These are phyloP conservation scores for Arctopsyche grandis DNA, from an alignment of 1,140 invertebrate species.

Conservation along the genomic window DNA sequence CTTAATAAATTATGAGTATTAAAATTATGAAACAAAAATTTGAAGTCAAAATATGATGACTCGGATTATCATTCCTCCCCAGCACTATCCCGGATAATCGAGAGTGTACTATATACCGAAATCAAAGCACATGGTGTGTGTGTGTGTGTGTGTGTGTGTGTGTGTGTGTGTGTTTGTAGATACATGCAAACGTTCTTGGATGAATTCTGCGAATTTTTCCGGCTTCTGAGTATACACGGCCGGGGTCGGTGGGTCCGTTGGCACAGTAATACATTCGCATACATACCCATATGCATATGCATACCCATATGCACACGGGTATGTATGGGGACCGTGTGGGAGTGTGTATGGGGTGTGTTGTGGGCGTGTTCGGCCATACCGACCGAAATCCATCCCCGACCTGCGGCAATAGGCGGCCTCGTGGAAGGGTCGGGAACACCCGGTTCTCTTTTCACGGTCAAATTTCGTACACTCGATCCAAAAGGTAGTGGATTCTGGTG, in stretches of 20 bases:
- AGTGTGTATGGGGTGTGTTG: background rate
- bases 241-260: background rate
- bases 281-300: background rate
- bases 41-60: too few relatives aligned
- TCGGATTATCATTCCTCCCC: too few relatives aligned
- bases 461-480: background rate
- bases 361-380: background rate
- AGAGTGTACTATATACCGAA: too few relatives aligned
- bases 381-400: slow-evolving; percentile 4
- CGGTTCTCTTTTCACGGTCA: slow-evolving; percentile 14
- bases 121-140: too few relatives aligned
- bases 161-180: too few relatives aligned
- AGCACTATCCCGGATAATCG: too few relatives aligned
- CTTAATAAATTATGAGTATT: too few relatives aligned
- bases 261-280: background rate
- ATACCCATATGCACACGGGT: background rate
- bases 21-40: too few relatives aligned
- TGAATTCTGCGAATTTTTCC: slow-evolving; percentile 1
- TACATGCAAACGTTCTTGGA: too few relatives aligned
- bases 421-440: background rate
- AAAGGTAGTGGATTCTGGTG: background rate
- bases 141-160: too few relatives aligned
- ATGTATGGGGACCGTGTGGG: background rate
- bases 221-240: background rate
- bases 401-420: slow-evolving; percentile 11